phyloP scores from a whole-genome alignment of 2,113 vertebrate genomes.

The Nematolebias whitei region DNA sequence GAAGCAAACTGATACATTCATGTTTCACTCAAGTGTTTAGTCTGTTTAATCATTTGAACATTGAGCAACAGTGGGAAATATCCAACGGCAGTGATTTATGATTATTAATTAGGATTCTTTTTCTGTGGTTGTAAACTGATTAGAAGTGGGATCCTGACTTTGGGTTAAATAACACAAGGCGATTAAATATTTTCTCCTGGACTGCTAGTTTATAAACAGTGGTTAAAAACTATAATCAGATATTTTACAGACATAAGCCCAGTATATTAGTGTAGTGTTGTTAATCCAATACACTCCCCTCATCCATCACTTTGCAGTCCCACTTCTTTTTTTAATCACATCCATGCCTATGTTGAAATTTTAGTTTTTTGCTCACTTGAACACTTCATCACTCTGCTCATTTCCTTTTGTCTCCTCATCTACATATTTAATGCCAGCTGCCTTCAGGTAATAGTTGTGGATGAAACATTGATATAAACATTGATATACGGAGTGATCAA shows the following conservation, averaged over 20 bases:
- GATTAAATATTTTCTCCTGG: too few relatives aligned
- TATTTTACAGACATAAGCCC: neutral
- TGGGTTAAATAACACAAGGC: neutral
- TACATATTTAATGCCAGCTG: conserved; percentile 55
- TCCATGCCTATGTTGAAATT: conserved; percentile 9
- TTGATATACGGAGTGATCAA: neutral
- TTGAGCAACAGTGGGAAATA: too few relatives aligned
- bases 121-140: neutral
- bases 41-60: neutral
- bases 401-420: conserved; percentile 36
- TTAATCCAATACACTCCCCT: neutral
- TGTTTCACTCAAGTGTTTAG: neutral
- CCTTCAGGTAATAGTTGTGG: conserved; percentile 23
- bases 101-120: neutral
- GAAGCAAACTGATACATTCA: neutral
- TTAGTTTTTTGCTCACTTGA: neutral
- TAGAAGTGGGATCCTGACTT: neutral
- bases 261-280: neutral
- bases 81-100: too few relatives aligned
- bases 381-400: neutral
- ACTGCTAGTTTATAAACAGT: too few relatives aligned
- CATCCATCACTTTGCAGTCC: neutral
- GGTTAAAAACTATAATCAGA: neutral
- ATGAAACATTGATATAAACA: conserved; percentile 40
- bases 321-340: neutral